Evolutionary conservation across 2,113 vertebrate genomes (phyloP).

Genomic region (Aythya baeri): DNA sequence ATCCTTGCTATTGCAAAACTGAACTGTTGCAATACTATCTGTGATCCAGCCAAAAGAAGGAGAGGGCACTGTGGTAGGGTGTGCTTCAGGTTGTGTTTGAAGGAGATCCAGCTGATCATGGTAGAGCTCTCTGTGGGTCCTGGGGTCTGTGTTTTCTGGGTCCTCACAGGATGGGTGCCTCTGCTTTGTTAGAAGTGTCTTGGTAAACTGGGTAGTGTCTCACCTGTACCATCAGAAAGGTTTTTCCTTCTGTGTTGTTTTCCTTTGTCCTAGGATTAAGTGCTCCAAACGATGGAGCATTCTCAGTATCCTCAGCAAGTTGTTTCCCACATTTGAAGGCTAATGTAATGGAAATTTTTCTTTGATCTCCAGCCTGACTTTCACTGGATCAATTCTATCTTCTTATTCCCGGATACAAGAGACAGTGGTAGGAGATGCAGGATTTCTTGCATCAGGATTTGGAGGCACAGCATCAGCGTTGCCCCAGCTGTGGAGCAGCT

Average conservation of each 20-base stretch:
- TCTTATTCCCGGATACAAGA: not conserved
- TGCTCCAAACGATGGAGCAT: not conserved
- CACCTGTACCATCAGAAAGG: not conserved
- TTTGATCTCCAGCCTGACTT: not conserved
- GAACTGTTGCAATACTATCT: not conserved
- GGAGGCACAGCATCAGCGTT: not conserved
- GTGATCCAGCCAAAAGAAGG: not conserved
- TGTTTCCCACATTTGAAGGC: constrained; percentile 15
- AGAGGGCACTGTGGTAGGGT: not conserved
- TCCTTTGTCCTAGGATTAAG: not conserved
- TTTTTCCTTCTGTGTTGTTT: not conserved
- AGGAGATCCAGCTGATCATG: not conserved
- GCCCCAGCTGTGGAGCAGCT: not conserved
- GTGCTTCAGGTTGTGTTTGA: not conserved
- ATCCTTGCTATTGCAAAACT: fast-evolving
- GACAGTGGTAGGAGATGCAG: not conserved
- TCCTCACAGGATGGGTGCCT: not conserved
- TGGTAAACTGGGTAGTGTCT: not conserved
- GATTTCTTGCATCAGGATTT: not conserved
- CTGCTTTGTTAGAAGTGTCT: not conserved
- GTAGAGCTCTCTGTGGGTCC: not conserved
- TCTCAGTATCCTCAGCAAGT: not conserved
- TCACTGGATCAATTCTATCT: not conserved
- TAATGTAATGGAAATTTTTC: not conserved
- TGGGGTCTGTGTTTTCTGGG: not conserved